Evolutionary conservation across 1,140 invertebrate species (phyloP), one percentile per base, ranked within the genome.

Genomic region (Drosophila lacertosa): DNA sequence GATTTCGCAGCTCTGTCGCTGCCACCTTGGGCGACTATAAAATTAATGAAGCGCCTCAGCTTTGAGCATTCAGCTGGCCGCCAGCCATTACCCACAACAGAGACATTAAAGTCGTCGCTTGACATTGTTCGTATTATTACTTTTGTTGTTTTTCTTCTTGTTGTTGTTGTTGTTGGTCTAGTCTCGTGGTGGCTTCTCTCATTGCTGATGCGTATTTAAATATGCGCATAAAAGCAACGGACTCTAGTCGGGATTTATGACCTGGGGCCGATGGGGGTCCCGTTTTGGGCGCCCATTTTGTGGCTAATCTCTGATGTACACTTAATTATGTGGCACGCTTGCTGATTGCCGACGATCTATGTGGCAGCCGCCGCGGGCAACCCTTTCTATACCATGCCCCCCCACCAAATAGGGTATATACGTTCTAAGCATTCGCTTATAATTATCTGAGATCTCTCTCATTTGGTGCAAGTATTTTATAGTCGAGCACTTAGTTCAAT

Each of bases 261-360:
- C 45, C 69, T 53, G 63, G 22, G 47, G 66, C 24, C 26, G 13
- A 9, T n/a, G 37, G 37, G 13, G 58, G 24, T 16, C 32, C 35
- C 57, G 9, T 29, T 53, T 54, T 29, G 40, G 24, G 24, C 18
- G 16, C 40, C 44, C 16, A 24, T 54, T 73, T 81, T 82, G 74
- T 69, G 69, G 82, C 81, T 86, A 88, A 86, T 86, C 82, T 86
- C 82, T 88, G 82, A 86, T 86, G 78, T 88, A 75, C 74, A 88
- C 82, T 82, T 86, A 88, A 86, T 86, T 86, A 86, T 75, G 82
- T 81, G 70, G 77, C 66, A 68, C 65, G 80, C 74, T 74, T 71
- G 71, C 79, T 81, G 82, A 82, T 84, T 77, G 73, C 62, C 45
- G 18, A 51, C 37, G 73, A 51, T 74, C 51, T 47, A 35, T 68